Evolutionary conservation across 2,113 vertebrate species (phyloP).

Genomic region (pig (Sus scrofa)): DNA sequence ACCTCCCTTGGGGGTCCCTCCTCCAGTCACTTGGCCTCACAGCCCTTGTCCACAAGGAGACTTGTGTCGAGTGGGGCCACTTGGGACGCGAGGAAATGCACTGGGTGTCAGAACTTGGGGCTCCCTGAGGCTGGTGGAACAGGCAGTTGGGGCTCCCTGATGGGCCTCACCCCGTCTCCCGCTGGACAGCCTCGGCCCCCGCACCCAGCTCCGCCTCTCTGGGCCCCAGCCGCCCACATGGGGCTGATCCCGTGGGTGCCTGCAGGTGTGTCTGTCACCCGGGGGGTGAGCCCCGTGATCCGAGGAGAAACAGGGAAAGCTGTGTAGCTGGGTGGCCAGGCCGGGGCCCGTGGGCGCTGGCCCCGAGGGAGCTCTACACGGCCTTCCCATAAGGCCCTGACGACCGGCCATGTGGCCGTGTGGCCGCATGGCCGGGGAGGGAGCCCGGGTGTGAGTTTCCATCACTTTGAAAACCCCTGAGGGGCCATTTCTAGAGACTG

Average conservation of each 20-base stretch:
- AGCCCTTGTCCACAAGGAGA: too few species aligned
- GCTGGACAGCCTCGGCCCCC: too few species aligned
- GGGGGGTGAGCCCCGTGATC: background rate
- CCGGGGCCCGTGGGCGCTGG: background rate
- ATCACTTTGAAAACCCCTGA: background rate
- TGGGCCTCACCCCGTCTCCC: background rate
- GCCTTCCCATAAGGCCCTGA: background rate
- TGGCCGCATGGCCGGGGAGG: background rate
- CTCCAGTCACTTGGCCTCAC: too few species aligned
- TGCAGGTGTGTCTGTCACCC: too few species aligned
- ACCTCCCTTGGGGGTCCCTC: too few species aligned
- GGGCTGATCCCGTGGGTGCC: too few species aligned
- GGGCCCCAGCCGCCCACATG: fast-evolving
- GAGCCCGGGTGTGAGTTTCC: background rate
- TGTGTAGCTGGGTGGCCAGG: too few species aligned
- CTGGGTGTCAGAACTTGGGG: too few species aligned
- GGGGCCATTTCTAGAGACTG: background rate
- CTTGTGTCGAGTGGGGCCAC: too few species aligned
- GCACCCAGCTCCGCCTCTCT: too few species aligned
- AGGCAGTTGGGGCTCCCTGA: background rate
- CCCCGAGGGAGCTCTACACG: fast-evolving
- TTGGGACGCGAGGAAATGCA: too few species aligned
- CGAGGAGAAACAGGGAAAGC: background rate
- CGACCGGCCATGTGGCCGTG: background rate
- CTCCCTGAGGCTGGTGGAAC: too few species aligned